Evolutionary conservation across 2,113 vertebrate genomes (phyloP).

Genomic region (Eptesicus fuscus): DNA sequence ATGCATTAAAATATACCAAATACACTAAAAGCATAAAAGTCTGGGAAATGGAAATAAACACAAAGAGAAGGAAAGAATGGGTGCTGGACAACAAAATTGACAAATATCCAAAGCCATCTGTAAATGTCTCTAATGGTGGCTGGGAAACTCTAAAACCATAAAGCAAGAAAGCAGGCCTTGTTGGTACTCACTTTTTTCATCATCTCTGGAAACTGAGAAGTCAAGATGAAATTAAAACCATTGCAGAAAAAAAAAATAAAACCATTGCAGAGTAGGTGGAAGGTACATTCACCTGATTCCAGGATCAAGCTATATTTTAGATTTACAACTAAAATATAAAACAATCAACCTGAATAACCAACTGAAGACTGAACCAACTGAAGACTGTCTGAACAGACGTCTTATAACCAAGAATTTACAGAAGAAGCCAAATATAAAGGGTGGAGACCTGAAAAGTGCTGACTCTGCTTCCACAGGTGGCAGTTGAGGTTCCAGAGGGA

Average conservation of each 20-base stretch:
- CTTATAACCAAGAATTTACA: neutral
- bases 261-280: neutral
- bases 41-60: neutral
- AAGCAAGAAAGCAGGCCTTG: neutral
- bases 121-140: neutral
- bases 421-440: neutral
- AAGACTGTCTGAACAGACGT: neutral
- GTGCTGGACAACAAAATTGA: neutral
- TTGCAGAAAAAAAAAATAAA: neutral
- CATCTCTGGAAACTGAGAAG: neutral
- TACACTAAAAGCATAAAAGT: neutral
- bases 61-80: neutral
- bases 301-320: neutral
- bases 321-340: neutral
- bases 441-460: neutral
- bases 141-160: neutral
- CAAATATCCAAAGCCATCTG: neutral
- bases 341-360: neutral
- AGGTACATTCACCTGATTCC: neutral
- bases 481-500: neutral
- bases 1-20: neutral
- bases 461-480: neutral
- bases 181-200: neutral
- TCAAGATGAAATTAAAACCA: neutral
- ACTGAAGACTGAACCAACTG: neutral